Base-by-base conservation (phyloP, 53 echinoderm and acorn worm species). In the Hippasteria phrygiana region DNA sequence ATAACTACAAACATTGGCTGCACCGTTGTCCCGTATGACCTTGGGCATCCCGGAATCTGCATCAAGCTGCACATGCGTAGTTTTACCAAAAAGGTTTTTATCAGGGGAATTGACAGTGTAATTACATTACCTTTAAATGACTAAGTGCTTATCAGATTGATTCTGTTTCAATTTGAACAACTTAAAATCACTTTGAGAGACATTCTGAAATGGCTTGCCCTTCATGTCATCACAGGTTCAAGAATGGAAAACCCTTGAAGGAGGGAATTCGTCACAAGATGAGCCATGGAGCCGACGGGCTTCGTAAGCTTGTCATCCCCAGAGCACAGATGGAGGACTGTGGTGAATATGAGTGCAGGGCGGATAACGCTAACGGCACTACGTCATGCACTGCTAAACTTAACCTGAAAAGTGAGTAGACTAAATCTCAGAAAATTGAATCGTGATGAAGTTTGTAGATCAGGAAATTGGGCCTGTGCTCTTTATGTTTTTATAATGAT, bases 311-410 rank as follows among this genome's bases (percentile, higher is more conserved):
- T 18, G 29, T 67, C 56, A 85, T 93, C 35, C 78, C 88, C 34
- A 84, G 85, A 31, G 55, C 88, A 18, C 85, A 85, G 53, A 86
- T 67, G 39, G 88, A 77, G 33, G 85, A 89, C 33, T 71, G 89
- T 77, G 93, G 93, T 55, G 89, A 93, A 16, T 93, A 89, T 45
- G 77, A 83, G 40, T 93, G 93, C 55, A 55, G 56, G 40, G 87
- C 93, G 13, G 78, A 83, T 8, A 93, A 89, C 43, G 51, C 70
- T 31, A 24, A 67, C 10, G 93, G 93, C 77, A 75, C 47, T 32
- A 73, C 71, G 11, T 88, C 80, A 34, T 78, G 74, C 73, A 71
- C 67, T 22, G 88, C 92, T 9, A 79, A 70, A 22, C 74, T 74
- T 14, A 62, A 62, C 48, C 37, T 91, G 33, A 80, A 73, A 73